Base-by-base conservation (phyloP, 1,140 invertebrate genomes). In the Oncopodura yosiiana region DNA sequence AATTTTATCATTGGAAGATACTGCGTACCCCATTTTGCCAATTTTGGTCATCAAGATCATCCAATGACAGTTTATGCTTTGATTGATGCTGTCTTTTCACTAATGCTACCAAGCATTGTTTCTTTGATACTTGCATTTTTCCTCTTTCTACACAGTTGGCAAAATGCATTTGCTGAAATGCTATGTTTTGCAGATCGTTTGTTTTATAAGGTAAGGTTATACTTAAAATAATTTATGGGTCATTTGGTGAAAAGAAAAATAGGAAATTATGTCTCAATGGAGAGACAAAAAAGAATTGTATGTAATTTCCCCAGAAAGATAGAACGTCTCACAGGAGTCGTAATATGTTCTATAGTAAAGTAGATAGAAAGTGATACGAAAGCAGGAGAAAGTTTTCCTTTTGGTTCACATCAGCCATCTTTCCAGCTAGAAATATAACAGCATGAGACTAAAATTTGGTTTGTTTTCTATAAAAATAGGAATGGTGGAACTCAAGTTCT, bases 401-500 rank as follows among this genome's bases (percentile, higher is more conserved):
- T 18, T 39, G 11, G 38, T 6, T 12, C 18, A 5, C 38, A 6
- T 12, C 9, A 5, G 18, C 38, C 9, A 11, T 5, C 16, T 39
- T 39, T 39, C 38, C 9, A 9, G 5, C 8, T 39, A 39, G 38
- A 16, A 39, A 39, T 39, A 39, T 14, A 34, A 23, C 46, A 49
- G 36, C 36, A 26, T 3, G 12, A 37, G 32, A 6, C 38, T 37
- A 41, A 30, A 14, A 36, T n/a, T 6, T 30, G 29, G 18, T 60
- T 37, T 56, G 64, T 64, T 61, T 44, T 71, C 72, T 14, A n/a
- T n/a, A n/a, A n/a, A n/a, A n/a, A n/a, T 66, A 91, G 81, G 90
- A 94, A 65, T 97, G 93, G 94, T 97, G 94, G 94, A 94, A 87
- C 42, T 81, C 81, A 5, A 81, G 80, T 2, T 81, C 80, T 1